Evolutionary conservation across 2,888 invertebrate species (phyloP).

Genomic region (Drosophila rubida): DNA sequence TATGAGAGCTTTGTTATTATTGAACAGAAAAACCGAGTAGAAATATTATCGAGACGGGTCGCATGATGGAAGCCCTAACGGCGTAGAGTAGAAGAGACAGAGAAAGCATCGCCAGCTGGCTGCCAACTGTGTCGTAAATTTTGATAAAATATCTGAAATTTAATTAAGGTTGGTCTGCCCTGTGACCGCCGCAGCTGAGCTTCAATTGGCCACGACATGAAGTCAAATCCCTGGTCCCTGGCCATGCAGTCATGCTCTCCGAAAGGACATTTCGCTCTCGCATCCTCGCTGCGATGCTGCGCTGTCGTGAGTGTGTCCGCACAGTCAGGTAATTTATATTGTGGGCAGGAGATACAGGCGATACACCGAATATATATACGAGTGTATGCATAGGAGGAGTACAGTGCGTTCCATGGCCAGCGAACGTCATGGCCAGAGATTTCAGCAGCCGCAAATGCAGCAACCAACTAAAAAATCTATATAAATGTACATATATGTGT

Average conservation of each 20-base stretch:
- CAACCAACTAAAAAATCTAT: conserved; percentile 46
- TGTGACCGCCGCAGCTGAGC: conserved; percentile 18
- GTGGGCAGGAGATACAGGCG: conserved; percentile 20
- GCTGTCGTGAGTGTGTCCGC: conserved; percentile 29
- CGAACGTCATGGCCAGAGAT: conserved; percentile 41
- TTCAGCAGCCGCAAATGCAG: conserved; percentile 25
- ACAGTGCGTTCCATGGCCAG: conserved; percentile 17
- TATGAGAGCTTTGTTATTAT: conserved; percentile 50
- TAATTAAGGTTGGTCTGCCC: conserved; percentile 62
- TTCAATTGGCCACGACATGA: conserved; percentile 33
- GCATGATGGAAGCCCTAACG: conserved; percentile 31
- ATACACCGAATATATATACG: background rate
- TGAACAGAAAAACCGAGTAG: conserved; percentile 39
- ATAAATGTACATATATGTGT: conserved; percentile 38
- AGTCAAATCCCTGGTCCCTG: conserved; percentile 39
- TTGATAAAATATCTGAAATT: conserved; percentile 70
- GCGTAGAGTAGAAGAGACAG: conserved; percentile 18
- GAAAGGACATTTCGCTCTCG: conserved; percentile 8
- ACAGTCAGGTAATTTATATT: conserved; percentile 54
- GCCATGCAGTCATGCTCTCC: conserved; percentile 4
- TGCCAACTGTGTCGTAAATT: conserved; percentile 57
- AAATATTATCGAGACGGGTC: conserved; percentile 18
- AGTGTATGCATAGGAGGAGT: background rate
- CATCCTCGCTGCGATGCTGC: background rate
- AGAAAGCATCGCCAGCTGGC: conserved; percentile 5